phyloP scores from a whole-genome alignment of 2,113 vertebrate species.

The Engystomops pustulosus region DNA sequence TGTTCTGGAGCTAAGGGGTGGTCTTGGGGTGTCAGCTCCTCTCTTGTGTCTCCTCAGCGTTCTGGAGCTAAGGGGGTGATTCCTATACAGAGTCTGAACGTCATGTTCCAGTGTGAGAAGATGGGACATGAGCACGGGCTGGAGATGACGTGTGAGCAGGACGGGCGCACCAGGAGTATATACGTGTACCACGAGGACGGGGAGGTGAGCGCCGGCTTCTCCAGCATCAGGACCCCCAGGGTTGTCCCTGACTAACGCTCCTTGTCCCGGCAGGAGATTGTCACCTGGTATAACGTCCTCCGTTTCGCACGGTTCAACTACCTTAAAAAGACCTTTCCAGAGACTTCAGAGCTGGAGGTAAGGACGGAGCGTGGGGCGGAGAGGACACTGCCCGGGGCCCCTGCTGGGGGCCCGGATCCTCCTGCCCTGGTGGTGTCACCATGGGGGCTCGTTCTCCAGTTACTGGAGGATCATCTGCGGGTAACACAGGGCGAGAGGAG shows the following conservation, averaged over 20 bases:
- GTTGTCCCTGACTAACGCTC: slow-evolving; percentile 20
- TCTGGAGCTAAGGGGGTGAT: slow-evolving; percentile 86
- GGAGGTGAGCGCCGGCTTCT: slow-evolving; percentile 73
- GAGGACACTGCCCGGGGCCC: too few species aligned
- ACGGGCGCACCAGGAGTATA: slow-evolving; percentile 78
- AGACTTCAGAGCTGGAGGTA: slow-evolving; percentile 81
- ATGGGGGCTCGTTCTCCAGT: too few species aligned
- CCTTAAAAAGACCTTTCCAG: slow-evolving; percentile 83
- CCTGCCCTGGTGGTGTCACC: too few species aligned
- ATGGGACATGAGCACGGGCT: slow-evolving; percentile 83
- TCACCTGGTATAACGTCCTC: slow-evolving; percentile 91
- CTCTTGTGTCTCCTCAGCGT: slow-evolving; percentile 67
- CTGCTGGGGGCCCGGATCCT: too few species aligned
- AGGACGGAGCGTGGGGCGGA: slow-evolving; percentile 61
- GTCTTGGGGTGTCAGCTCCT: not conserved
- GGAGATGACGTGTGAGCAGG: slow-evolving; percentile 84
- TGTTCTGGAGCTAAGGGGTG: slow-evolving; percentile 84
- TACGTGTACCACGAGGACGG: slow-evolving; percentile 87
- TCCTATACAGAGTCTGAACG: slow-evolving; percentile 83
- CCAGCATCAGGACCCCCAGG: too few species aligned
- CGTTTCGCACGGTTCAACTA: slow-evolving; percentile 86
- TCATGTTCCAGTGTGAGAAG: slow-evolving; percentile 88
- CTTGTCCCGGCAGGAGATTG: slow-evolving; percentile 82
- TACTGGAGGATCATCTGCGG: too few species aligned
- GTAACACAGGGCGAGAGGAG: too few species aligned